Evolutionary conservation across 2,888 invertebrate species (phyloP).

Genomic region (Caenorhabditis zanzibari): DNA sequence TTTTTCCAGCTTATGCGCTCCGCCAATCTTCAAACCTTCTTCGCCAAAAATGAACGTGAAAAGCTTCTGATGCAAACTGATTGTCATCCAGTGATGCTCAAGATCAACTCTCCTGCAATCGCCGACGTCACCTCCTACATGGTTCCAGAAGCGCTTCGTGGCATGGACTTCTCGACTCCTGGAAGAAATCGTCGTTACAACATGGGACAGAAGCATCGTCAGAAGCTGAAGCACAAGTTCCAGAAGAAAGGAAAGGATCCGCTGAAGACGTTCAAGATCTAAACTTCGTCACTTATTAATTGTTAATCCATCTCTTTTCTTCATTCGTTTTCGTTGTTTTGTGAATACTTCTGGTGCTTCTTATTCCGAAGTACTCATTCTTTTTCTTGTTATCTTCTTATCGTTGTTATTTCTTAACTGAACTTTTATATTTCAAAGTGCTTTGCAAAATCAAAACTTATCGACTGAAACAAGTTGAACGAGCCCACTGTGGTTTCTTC

Average conservation of each 20-base stretch:
- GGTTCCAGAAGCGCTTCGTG: constrained; percentile 80
- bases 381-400: constrained; percentile 8
- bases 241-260: constrained; percentile 75
- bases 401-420: too few species aligned
- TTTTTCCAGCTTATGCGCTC: constrained; percentile 69
- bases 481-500: too few species aligned
- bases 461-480: too few species aligned
- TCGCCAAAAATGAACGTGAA: constrained; percentile 81
- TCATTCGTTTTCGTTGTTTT: constrained; percentile 11
- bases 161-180: constrained; percentile 70
- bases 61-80: constrained; percentile 79
- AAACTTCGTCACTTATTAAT: too few species aligned
- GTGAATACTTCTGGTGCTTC: neutral
- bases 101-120: constrained; percentile 78
- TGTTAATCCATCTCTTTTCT: neutral
- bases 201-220: constrained; percentile 65
- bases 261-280: constrained; percentile 77
- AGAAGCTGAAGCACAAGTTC: constrained; percentile 73
- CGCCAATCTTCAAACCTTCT: constrained; percentile 72
- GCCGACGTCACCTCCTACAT: constrained; percentile 82
- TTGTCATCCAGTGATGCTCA: constrained; percentile 76
- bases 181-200: constrained; percentile 62
- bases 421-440: too few species aligned
- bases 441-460: too few species aligned
- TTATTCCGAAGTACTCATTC: constrained; percentile 7